A percentile compares a stretch with the other conserved stretches of the same genome.
Evolutionary conservation across 2,888 invertebrate genomes (phyloP).

Genomic region (Cephonodes hylas): DNA sequence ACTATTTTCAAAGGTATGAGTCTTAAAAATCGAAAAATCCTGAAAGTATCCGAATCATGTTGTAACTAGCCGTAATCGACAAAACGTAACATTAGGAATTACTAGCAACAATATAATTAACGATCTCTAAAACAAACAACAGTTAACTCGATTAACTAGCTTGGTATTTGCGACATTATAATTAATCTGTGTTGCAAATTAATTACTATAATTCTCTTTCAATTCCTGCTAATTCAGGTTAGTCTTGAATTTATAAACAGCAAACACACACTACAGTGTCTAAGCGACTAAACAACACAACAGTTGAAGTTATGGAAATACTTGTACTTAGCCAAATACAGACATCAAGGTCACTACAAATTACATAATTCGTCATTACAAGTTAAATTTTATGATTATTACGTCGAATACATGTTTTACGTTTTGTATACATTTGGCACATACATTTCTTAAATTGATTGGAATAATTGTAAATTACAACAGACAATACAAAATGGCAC

Average conservation of each 20-base stretch:
- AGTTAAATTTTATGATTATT: neutral
- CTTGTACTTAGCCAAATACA: neutral
- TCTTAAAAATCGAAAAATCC: too few species aligned
- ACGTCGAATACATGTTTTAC: neutral
- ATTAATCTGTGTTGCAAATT: too few species aligned
- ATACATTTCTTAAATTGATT: conserved; percentile 44
- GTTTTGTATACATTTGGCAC: conserved; percentile 43
- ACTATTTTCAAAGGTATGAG: too few species aligned
- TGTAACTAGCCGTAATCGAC: too few species aligned
- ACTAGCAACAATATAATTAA: too few species aligned
- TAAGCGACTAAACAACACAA: neutral
- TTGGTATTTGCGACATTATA: too few species aligned
- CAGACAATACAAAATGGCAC: conserved; percentile 20
- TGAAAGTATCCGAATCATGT: too few species aligned
- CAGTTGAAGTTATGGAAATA: neutral
- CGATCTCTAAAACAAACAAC: too few species aligned
- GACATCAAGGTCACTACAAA: neutral
- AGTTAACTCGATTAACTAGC: too few species aligned
- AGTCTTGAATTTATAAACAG: neutral
- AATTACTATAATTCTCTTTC: neutral
- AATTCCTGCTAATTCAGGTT: neutral
- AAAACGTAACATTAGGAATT: too few species aligned
- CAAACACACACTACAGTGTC: neutral
- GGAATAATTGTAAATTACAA: conserved; percentile 2
- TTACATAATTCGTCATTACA: neutral